phyloP scores from a whole-genome alignment of 2,888 invertebrate genomes.

The Euspilapteryx auroguttella region DNA sequence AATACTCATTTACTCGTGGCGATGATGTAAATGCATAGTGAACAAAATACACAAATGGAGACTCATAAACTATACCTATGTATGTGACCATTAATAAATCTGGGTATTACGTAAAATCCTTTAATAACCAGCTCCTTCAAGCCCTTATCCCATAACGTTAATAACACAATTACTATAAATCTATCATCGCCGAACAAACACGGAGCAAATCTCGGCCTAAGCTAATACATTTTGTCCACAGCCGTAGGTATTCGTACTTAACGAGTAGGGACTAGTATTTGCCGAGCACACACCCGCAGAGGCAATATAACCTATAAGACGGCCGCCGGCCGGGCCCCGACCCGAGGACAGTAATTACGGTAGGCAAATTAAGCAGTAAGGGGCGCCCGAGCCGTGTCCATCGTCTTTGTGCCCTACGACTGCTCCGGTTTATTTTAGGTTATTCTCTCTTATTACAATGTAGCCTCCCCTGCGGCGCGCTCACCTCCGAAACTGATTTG shows the following conservation, averaged over 20 bases:
- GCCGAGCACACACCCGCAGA: slow-evolving; percentile 43
- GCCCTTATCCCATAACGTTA: slow-evolving; percentile 62
- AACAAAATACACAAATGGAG: no score
- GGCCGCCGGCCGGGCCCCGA: slow-evolving; percentile 45
- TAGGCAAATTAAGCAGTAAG: slow-evolving; percentile 64
- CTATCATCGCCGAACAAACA: slow-evolving; percentile 59
- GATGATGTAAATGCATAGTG: no score
- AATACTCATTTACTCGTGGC: no score
- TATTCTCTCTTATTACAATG: slow-evolving; percentile 60
- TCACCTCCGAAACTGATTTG: slow-evolving; percentile 56
- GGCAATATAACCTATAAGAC: slow-evolving; percentile 57
- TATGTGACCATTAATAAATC: slow-evolving; percentile 51
- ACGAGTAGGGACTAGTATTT: slow-evolving; percentile 56
- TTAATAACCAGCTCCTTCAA: slow-evolving; percentile 59
- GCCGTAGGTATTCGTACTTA: slow-evolving; percentile 61
- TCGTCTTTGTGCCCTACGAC: slow-evolving; percentile 30
- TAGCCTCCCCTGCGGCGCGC: slow-evolving; percentile 56
- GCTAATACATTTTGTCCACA: slow-evolving; percentile 61
- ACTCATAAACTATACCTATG: no score
- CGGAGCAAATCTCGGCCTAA: slow-evolving; percentile 59
- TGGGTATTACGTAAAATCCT: slow-evolving; percentile 51
- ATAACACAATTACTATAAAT: slow-evolving; percentile 63
- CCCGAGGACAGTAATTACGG: slow-evolving; percentile 63
- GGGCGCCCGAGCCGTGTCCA: slow-evolving; percentile 37
- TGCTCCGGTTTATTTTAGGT: slow-evolving; percentile 54